A percentile compares a stretch with the other conserved stretches of the same genome.
Conservation (phyloP, 1,140 invertebrate species). For the Adoxophyes honmai region DNA sequence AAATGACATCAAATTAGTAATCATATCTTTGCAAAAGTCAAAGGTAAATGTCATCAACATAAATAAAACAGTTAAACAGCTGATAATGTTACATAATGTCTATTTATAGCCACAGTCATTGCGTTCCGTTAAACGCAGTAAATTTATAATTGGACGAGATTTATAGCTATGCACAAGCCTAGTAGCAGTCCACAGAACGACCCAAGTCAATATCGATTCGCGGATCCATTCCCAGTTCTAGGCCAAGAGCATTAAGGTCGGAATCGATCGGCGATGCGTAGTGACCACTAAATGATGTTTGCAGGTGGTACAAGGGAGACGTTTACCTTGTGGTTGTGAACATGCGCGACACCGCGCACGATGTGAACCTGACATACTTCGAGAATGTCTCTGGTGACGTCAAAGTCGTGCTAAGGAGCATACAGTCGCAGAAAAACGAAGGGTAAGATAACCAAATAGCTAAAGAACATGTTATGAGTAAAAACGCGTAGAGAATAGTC, state of each 20-base stretch:
- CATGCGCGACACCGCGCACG: slow-evolving; percentile 41
- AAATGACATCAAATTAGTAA: too few species aligned
- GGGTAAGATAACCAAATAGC: slow-evolving; percentile 53
- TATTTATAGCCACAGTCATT: neutral
- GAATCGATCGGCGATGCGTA: too few species aligned
- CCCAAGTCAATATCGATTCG: neutral
- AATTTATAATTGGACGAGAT: neutral
- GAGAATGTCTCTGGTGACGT: slow-evolving; percentile 63
- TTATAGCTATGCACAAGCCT: neutral
- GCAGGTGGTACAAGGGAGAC: slow-evolving; percentile 50
- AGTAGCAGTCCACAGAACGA: neutral
- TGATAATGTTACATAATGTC: neutral
- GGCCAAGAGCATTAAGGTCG: too few species aligned
- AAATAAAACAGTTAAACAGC: neutral
- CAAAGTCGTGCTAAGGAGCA: slow-evolving; percentile 64
- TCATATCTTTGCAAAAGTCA: too few species aligned
- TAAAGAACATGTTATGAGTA: neutral
- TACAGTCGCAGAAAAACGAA: slow-evolving; percentile 55
- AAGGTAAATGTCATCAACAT: too few species aligned
- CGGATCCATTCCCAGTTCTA: too few species aligned
- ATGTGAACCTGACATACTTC: slow-evolving; percentile 54
- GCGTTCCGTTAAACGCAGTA: neutral
- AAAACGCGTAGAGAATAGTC: too few species aligned
- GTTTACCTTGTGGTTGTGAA: slow-evolving; percentile 54
- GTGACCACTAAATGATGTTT: slow-evolving; percentile 17